A percentile compares a stretch with the other conserved stretches of the same genome.
Evolutionary conservation across 2,113 vertebrate species (phyloP).

Genomic region (Ceuthmochares aereus): DNA sequence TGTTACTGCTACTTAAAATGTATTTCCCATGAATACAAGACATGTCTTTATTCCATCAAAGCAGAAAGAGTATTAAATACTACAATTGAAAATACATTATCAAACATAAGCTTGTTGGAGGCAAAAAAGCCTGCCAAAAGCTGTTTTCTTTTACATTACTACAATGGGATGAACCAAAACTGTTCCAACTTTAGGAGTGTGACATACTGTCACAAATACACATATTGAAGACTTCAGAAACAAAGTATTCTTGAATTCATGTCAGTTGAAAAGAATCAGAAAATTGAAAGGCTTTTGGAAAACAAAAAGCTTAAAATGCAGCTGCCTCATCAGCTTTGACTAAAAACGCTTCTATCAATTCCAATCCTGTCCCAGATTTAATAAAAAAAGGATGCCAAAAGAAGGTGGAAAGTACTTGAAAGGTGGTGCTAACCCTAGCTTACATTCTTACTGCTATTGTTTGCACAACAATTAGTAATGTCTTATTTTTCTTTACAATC

Average conservation of each 20-base stretch:
- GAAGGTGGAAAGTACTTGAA: background rate
- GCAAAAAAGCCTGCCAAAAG: background rate
- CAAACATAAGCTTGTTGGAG: background rate
- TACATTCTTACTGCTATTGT: background rate
- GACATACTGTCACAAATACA: background rate
- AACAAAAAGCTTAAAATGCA: background rate
- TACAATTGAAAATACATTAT: background rate
- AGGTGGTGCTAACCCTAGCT: background rate
- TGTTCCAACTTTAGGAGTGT: background rate
- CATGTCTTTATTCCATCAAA: background rate
- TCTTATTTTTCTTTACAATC: background rate
- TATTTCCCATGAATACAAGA: background rate
- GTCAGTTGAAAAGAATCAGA: background rate
- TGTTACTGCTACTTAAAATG: background rate
- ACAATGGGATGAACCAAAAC: background rate
- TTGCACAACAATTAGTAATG: rapidly evolving
- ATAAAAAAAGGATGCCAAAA: background rate
- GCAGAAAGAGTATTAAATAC: background rate
- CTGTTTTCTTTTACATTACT: background rate
- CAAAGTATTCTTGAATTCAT: background rate
- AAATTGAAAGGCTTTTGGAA: background rate
- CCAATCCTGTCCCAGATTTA: background rate
- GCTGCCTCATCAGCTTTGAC: background rate
- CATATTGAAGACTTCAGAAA: background rate
- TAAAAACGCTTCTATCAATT: background rate